Evolutionary conservation across 2,797 vertebrate genomes (phyloP).

Genomic region (Rhabdophis nuchalis): DNA sequence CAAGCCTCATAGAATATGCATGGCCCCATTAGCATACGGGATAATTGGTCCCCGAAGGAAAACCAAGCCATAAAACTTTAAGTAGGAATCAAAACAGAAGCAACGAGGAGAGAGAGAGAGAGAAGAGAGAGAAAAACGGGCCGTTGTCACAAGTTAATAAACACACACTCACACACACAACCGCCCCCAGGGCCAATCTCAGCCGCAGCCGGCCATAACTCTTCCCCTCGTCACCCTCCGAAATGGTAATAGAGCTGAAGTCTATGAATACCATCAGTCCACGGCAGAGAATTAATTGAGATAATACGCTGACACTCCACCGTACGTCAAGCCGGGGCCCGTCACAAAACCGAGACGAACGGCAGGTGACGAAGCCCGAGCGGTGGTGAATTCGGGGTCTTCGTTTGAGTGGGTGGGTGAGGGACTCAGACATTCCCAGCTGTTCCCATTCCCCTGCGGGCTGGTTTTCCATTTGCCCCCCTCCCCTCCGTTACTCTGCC

Average conservation of each 20-base stretch:
- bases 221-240: slow-evolving; percentile 69
- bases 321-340: slow-evolving; percentile 54
- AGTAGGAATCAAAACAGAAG: slow-evolving; percentile 95
- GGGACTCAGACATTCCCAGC: background rate
- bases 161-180: no score
- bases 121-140: slow-evolving; percentile 67
- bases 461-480: background rate
- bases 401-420: background rate
- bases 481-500: no score
- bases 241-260: slow-evolving; percentile 75
- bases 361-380: background rate
- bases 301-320: slow-evolving; percentile 65
- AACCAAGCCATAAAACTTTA: slow-evolving; percentile 89
- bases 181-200: slow-evolving; percentile 74
- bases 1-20: slow-evolving; percentile 93
- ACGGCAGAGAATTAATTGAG: slow-evolving; percentile 72
- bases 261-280: slow-evolving; percentile 73
- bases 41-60: slow-evolving; percentile 89
- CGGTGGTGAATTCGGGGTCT: background rate
- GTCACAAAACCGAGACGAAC: slow-evolving; percentile 48
- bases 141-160: slow-evolving; percentile 83
- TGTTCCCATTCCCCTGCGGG: background rate
- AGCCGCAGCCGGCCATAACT: slow-evolving; percentile 66
- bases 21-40: slow-evolving; percentile 90
- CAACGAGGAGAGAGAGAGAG: background rate